phyloP scores from a whole-genome alignment of 2,888 invertebrate species.

The Cataglyphis livida region DNA sequence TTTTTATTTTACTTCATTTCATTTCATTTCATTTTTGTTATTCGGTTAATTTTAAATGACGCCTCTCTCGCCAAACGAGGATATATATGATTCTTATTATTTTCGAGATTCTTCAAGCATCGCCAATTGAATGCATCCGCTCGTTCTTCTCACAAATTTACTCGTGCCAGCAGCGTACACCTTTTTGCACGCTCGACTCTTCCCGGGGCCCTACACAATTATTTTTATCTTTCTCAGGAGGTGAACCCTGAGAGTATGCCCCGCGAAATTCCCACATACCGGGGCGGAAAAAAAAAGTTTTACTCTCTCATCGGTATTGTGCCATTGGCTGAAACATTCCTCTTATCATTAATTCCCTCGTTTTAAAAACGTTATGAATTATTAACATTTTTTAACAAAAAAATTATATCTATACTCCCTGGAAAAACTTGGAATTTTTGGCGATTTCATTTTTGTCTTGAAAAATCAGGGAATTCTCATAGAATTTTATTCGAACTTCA shows the following conservation, averaged over 20 bases:
- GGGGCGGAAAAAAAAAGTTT: constrained; percentile 42
- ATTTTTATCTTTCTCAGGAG: constrained; percentile 59
- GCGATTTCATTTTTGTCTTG: too few species aligned
- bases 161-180: background rate
- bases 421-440: too few species aligned
- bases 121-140: constrained; percentile 11
- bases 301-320: constrained; percentile 40
- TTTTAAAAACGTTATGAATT: background rate
- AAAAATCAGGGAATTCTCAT: too few species aligned
- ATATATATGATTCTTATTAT: background rate
- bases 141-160: background rate
- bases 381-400: too few species aligned
- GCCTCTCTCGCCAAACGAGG: background rate
- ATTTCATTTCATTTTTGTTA: constrained; percentile 4
- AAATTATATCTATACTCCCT: too few species aligned
- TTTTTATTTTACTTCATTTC: background rate
- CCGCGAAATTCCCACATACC: constrained; percentile 58
- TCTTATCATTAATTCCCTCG: constrained; percentile 32
- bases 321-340: constrained; percentile 5
- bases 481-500: too few species aligned
- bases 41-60: constrained; percentile 1
- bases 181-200: constrained; percentile 29
- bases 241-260: constrained; percentile 46
- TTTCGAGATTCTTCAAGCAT: background rate
- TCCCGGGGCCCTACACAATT: constrained; percentile 51